phyloP scores from a whole-genome alignment of 2,888 invertebrate species.

The Volucella bombylans region DNA sequence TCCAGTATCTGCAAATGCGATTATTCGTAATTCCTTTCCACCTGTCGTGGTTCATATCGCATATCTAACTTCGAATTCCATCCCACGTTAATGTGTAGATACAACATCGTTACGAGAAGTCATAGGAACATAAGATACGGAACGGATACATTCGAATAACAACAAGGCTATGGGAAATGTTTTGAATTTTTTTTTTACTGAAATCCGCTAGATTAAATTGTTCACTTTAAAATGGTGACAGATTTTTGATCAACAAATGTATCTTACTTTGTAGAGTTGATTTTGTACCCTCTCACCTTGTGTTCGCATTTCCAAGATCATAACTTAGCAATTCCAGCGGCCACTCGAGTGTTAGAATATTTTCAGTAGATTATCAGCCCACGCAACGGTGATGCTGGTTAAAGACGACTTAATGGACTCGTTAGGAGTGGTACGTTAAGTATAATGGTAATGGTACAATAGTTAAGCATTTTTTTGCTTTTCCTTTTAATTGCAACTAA shows the following conservation, averaged over 20 bases:
- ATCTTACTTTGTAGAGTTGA: not conserved
- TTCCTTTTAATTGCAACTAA: conserved; percentile 47
- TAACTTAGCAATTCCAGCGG: conserved; percentile 16
- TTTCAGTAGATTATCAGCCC: conserved; percentile 9
- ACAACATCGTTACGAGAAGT: conserved; percentile 4
- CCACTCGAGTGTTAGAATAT: conserved; percentile 18
- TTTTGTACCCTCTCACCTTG: conserved; percentile 25
- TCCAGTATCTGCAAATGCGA: conserved; percentile 42
- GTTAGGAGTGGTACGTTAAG: conserved; percentile 48
- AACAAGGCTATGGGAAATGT: not conserved
- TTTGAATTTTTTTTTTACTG: not conserved
- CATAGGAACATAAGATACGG: conserved; percentile 11
- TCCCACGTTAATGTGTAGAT: conserved; percentile 37
- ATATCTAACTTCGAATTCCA: conserved; percentile 13
- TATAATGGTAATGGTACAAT: conserved; percentile 12
- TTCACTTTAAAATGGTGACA: conserved; percentile 35
- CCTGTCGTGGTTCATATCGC: conserved; percentile 54
- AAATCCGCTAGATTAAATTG: conserved; percentile 39
- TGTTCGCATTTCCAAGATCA: conserved; percentile 13
- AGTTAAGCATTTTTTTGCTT: no score
- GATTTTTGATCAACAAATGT: conserved; percentile 34
- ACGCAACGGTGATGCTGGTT: not conserved
- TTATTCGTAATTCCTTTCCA: conserved; percentile 50
- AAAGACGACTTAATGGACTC: conserved; percentile 24
- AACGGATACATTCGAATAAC: conserved; percentile 23